phyloP scores from a whole-genome alignment of 1,140 invertebrate species.

The Hypsibius dujardini region DNA sequence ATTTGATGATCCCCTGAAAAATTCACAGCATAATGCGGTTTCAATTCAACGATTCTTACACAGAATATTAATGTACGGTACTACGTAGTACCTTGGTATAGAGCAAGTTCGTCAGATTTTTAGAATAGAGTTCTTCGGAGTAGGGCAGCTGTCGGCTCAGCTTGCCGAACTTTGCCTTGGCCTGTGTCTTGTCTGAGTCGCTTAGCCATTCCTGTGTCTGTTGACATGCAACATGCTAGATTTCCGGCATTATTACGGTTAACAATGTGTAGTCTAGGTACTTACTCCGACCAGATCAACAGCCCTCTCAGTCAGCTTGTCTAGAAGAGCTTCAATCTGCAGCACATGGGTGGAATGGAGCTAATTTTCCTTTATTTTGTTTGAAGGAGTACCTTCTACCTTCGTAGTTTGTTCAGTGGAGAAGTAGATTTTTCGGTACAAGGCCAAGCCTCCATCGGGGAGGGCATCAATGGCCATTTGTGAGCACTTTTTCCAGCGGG shows the following conservation, averaged over 20 bases:
- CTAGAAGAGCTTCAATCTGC: not conserved
- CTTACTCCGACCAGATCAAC: not conserved
- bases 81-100: not conserved
- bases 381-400: not conserved
- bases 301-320: conserved; percentile 1
- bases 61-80: not conserved
- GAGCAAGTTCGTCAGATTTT: not conserved
- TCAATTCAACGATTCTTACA: too few species aligned
- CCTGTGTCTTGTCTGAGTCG: not conserved
- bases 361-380: too few species aligned
- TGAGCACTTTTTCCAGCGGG: not conserved
- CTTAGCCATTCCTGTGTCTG: not conserved
- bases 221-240: not conserved
- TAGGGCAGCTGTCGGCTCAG: conserved; percentile 2
- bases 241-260: not conserved
- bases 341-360: not conserved
- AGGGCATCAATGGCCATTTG: not conserved
- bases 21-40: too few species aligned
- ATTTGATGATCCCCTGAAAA: not conserved
- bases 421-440: not conserved
- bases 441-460: not conserved
- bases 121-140: not conserved
- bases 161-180: not conserved
- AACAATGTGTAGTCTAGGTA: not conserved
- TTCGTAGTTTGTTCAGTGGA: not conserved